Evolutionary conservation across 23 tunicate genomes (phyloP).

Genomic region (Ciona savignyi): DNA sequence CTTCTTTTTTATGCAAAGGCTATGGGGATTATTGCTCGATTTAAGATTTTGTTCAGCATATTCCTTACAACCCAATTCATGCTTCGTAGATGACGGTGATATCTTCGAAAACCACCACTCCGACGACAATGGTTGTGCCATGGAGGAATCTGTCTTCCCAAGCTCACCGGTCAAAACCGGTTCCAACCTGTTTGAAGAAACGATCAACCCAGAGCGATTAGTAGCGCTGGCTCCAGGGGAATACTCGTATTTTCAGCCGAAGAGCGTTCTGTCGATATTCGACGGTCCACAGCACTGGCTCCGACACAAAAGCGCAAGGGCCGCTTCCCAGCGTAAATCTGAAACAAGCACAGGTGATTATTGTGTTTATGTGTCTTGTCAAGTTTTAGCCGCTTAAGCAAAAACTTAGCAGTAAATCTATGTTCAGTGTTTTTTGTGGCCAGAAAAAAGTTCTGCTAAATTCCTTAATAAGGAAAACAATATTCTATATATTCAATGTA

Average conservation of each 20-base stretch:
- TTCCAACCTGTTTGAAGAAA: not conserved
- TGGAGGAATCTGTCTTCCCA: not conserved
- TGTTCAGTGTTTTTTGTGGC: too few relatives aligned
- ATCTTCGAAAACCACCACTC: not conserved
- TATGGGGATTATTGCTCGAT: too few relatives aligned
- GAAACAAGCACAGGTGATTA: too few relatives aligned
- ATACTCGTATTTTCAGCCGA: conserved; percentile 67
- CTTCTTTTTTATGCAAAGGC: too few relatives aligned
- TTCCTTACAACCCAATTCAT: too few relatives aligned
- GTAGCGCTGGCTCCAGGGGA: conserved; percentile 34
- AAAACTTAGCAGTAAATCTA: too few relatives aligned
- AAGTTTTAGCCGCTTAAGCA: too few relatives aligned
- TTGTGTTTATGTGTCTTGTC: too few relatives aligned
- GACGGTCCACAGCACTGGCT: conserved; percentile 74
- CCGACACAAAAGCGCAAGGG: not conserved
- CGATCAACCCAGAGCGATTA: not conserved
- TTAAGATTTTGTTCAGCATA: too few relatives aligned
- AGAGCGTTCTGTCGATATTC: conserved; percentile 29
- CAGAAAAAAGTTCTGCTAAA: too few relatives aligned
- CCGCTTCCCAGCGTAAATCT: not conserved
- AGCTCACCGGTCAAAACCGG: not conserved
- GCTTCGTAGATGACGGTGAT: not conserved
- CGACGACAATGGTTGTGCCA: not conserved
- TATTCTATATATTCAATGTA: too few relatives aligned
- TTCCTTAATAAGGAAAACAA: too few relatives aligned